phyloP scores from a whole-genome alignment of 1,140 invertebrate species.

The Hyles vespertilio region DNA sequence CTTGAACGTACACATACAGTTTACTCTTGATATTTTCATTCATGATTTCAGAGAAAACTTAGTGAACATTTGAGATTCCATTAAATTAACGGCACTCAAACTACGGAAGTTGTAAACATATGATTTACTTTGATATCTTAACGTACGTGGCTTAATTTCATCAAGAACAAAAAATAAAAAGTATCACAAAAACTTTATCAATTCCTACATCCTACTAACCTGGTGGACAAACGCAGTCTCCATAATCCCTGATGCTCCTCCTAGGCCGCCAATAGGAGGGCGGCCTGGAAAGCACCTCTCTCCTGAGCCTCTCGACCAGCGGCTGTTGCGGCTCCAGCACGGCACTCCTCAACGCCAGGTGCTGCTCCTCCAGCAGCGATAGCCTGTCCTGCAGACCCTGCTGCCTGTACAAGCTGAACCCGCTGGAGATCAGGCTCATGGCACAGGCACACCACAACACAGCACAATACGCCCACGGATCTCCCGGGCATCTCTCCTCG shows the following conservation, averaged over 20 bases:
- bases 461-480: slow-evolving; percentile 63
- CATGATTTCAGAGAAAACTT: too few relatives aligned
- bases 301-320: slow-evolving; percentile 48
- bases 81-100: too few relatives aligned
- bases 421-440: slow-evolving; percentile 68
- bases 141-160: too few relatives aligned
- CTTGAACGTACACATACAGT: too few relatives aligned
- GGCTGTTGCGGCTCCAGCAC: slow-evolving; percentile 67
- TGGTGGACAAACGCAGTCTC: slow-evolving; percentile 62
- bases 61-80: too few relatives aligned
- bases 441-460: slow-evolving; percentile 71
- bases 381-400: slow-evolving; percentile 51
- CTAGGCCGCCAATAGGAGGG: slow-evolving; percentile 42
- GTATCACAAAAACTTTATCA: too few relatives aligned
- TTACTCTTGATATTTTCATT: too few relatives aligned
- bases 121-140: too few relatives aligned
- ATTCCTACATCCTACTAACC: slow-evolving; percentile 25
- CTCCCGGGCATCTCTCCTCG: slow-evolving; percentile 53
- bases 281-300: slow-evolving; percentile 44
- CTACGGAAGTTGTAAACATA: too few relatives aligned
- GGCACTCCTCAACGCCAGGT: slow-evolving; percentile 55
- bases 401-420: slow-evolving; percentile 59
- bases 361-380: slow-evolving; percentile 60
- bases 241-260: slow-evolving; percentile 58
- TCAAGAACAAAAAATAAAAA: too few relatives aligned